Evolutionary conservation across 2,113 vertebrate genomes (phyloP), one percentile per base, ranked within the genome.

Genomic region (Acrocephalus kingi): DNA sequence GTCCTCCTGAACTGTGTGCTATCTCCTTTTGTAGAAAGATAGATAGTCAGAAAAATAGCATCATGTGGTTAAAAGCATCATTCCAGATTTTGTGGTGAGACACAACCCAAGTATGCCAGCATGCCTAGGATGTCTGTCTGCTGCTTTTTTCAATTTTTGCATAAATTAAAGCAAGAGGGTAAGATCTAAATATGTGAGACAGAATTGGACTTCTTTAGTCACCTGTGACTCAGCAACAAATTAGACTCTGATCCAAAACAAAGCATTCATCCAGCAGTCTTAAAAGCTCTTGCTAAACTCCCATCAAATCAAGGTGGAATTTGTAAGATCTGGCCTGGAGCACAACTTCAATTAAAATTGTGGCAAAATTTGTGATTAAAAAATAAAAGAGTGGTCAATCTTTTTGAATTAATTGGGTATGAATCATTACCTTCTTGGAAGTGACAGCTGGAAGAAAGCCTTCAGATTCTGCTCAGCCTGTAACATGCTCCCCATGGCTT

Each of bases 301-400:
- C 10, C 11, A n/a, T 30, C 9, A 9, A 87, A 77, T 11, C 33
- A 63, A 62, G 15, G 25, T 5, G 77, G 8, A 49, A 33, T 4
- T 17, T 27, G 55, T 39, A 59, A 49, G 5, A 9, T 86, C 17
- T 71, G 16, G 15, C 43, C 25, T 58, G 31, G 20, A 93, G 11
- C 15, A 67, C 2, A 59, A 52, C 4, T 37, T 72, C 67, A 68
- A 82, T 31, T 52, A 54, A 84, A 86, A 89, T n/a, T 9, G 2
- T 41, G 27, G 15, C 3, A 81, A 76, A 86, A 54, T 8, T 25
- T 18, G 11, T 33, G 28, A 58, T 61, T 67, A 51, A 81, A 86
- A 91, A 72, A 64, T 13, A 72, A 71, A 78, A 6, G 19, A 76
- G 11, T 0, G 0, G 31, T 35, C 12, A 8, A 7, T 56, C 15